Evolutionary conservation across 2,888 invertebrate genomes (phyloP).

Genomic region (Xestia c-nigrum): DNA sequence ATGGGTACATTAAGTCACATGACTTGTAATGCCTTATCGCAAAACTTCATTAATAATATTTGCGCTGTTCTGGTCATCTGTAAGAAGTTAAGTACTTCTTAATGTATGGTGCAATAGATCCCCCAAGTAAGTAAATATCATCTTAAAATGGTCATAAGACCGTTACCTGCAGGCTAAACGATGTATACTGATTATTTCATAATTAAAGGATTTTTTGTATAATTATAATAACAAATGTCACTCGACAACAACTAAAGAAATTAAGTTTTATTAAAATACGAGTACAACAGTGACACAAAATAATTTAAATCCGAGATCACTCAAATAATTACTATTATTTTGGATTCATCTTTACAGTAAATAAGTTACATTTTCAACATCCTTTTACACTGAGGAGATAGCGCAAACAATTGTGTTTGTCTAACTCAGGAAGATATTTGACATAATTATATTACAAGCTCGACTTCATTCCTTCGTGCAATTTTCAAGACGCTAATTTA

Average conservation of each 20-base stretch:
- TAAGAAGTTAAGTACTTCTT: neutral
- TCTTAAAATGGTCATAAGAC: too few species aligned
- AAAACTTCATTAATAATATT: neutral
- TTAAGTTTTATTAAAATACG: neutral
- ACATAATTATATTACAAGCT: conserved; percentile 63
- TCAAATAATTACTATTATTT: neutral
- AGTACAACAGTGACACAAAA: neutral
- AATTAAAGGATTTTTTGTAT: too few species aligned
- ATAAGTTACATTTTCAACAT: conserved; percentile 8
- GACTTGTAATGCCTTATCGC: neutral
- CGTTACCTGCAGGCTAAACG: too few species aligned
- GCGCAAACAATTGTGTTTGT: conserved; percentile 42
- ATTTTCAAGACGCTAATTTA: conserved; percentile 63
- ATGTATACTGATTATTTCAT: too few species aligned
- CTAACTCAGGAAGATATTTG: conserved; percentile 48
- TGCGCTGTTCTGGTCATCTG: neutral
- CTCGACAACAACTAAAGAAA: too few species aligned
- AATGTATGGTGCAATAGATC: neutral
- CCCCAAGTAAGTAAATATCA: too few species aligned
- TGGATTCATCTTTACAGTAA: conserved; percentile 5
- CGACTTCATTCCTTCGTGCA: conserved; percentile 51
- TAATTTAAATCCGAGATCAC: neutral
- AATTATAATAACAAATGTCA: too few species aligned
- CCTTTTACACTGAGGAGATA: conserved; percentile 47
- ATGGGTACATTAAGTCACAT: neutral